Evolutionary conservation across 2,888 invertebrate genomes (phyloP).

Genomic region (Lomographa bimaculata): DNA sequence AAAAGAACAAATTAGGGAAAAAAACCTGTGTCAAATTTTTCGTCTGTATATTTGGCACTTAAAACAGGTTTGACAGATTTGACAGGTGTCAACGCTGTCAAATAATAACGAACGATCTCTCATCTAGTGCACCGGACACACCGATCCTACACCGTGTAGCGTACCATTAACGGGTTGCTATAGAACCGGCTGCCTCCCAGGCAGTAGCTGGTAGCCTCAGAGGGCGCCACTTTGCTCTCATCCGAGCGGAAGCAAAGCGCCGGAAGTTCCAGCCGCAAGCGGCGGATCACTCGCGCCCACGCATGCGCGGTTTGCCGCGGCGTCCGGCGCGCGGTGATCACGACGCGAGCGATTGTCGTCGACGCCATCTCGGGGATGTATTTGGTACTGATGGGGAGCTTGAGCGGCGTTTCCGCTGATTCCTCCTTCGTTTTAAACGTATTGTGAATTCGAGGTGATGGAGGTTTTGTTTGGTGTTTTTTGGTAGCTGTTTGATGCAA

Average conservation of each 20-base stretch:
- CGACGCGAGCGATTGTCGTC: constrained; percentile 44
- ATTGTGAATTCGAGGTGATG: background rate
- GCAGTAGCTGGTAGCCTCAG: constrained; percentile 56
- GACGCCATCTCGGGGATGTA: constrained; percentile 63
- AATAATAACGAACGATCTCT: too few relatives aligned
- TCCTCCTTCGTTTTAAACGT: constrained; percentile 50
- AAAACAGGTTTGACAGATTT: too few relatives aligned
- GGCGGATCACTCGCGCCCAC: constrained; percentile 48
- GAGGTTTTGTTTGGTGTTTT: constrained; percentile 3
- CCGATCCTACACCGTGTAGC: constrained; percentile 41
- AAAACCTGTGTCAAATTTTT: too few relatives aligned
- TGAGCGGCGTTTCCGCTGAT: constrained; percentile 47
- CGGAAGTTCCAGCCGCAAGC: constrained; percentile 54
- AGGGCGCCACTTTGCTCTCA: constrained; percentile 61
- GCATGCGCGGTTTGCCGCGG: constrained; percentile 33
- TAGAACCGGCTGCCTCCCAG: constrained; percentile 63
- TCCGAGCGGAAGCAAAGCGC: constrained; percentile 59
- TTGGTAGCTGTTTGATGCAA: constrained; percentile 2
- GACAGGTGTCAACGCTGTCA: too few relatives aligned
- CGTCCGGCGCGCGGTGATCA: constrained; percentile 49
- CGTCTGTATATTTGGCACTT: too few relatives aligned
- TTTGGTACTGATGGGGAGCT: constrained; percentile 52
- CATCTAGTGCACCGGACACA: background rate
- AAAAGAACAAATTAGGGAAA: too few relatives aligned
- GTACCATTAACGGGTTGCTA: constrained; percentile 72